Percentiles rank a stretch among this genome's conserved stretches.
phyloP scores from a whole-genome alignment of 2,888 invertebrate species.

The Pandemis corylana region DNA sequence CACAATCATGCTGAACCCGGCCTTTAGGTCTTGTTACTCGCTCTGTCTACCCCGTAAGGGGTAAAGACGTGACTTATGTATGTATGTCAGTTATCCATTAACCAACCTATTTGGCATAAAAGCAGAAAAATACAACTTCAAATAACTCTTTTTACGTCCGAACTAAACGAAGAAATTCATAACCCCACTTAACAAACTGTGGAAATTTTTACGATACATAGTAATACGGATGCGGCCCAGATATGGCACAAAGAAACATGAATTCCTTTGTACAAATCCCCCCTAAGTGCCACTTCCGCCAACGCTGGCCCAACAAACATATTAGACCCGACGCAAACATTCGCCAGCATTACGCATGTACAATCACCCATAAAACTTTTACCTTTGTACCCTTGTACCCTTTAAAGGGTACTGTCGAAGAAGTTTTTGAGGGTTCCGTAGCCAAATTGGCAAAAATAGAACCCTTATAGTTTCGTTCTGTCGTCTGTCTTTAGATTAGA shows the following conservation, averaged over 20 bases:
- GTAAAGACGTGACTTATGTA: too few species aligned
- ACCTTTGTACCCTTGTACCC: neutral
- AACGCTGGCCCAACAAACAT: neutral
- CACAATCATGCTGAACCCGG: too few species aligned
- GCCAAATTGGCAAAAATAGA: too few species aligned
- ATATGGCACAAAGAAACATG: constrained; percentile 14
- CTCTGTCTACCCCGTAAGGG: too few species aligned
- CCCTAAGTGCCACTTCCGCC: constrained; percentile 19
- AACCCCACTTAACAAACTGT: neutral
- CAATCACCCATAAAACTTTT: constrained; percentile 3
- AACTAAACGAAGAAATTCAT: neutral
- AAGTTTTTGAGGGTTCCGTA: too few species aligned
- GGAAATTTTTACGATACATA: constrained; percentile 4
- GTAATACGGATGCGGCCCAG: constrained; percentile 3
- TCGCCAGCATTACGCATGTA: neutral
- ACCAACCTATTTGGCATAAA: too few species aligned
- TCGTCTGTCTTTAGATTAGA: too few species aligned
- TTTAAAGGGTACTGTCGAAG: neutral
- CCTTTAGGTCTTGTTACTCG: too few species aligned
- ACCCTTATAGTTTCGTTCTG: too few species aligned
- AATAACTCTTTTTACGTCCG: neutral
- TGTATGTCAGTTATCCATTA: too few species aligned
- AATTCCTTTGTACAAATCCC: constrained; percentile 10
- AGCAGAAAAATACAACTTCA: too few species aligned
- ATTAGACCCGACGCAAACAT: constrained; percentile 5